Evolutionary conservation across 2,888 invertebrate species (phyloP).

Genomic region (Listrodromus nycthemerus): DNA sequence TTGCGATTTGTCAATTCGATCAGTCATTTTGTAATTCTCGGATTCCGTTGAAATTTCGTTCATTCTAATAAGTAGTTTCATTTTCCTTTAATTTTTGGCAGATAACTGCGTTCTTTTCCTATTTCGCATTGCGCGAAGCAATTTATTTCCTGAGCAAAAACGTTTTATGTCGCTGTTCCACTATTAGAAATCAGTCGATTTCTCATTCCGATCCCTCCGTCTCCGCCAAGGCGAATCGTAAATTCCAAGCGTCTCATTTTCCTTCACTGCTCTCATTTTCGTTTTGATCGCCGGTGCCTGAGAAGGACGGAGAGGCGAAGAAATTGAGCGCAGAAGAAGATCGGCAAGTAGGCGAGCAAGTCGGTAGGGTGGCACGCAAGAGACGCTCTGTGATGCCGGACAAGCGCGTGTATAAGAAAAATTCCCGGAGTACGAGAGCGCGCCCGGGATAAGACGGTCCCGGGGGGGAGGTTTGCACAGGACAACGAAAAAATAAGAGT

Average conservation of each 20-base stretch:
- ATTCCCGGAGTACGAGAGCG: constrained; percentile 57
- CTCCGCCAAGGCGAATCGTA: constrained; percentile 56
- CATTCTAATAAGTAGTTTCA: neutral
- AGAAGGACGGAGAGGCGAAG: constrained; percentile 24
- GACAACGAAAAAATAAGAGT: constrained; percentile 10
- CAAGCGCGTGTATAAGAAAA: constrained; percentile 52
- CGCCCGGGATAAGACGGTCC: constrained; percentile 62
- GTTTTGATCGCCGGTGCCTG: constrained; percentile 24
- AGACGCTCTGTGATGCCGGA: constrained; percentile 20
- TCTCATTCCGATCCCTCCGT: neutral
- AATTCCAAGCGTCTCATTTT: constrained; percentile 65
- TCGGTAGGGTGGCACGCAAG: constrained; percentile 49
- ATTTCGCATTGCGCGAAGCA: neutral
- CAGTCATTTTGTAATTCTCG: no score
- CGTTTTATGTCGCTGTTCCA: constrained; percentile 32
- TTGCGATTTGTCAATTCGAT: no score
- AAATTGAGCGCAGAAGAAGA: constrained; percentile 18
- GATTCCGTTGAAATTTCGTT: neutral
- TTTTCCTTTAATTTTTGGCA: neutral
- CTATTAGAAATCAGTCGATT: constrained; percentile 4
- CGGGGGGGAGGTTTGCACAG: constrained; percentile 46
- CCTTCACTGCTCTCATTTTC: constrained; percentile 39
- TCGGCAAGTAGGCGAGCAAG: constrained; percentile 6
- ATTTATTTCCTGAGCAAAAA: constrained; percentile 53
- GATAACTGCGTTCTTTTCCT: neutral